Percentiles rank a stretch among this genome's conserved stretches.
These are phyloP conservation scores for Harpagoxenus sublaevis DNA, from an alignment of 2,888 invertebrate genomes.

Conservation along the genomic window DNA sequence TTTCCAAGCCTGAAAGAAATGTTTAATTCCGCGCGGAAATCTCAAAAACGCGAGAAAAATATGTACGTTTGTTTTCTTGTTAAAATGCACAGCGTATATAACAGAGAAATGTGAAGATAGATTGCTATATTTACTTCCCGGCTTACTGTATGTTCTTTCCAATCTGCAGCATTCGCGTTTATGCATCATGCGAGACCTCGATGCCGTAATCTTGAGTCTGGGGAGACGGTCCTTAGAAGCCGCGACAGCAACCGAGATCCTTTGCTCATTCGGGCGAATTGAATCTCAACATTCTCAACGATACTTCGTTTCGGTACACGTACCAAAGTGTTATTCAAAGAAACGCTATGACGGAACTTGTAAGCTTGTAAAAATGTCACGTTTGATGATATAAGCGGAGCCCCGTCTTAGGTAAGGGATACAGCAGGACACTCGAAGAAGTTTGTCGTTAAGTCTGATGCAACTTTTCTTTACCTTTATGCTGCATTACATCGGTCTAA, in stretches of 20 bases:
- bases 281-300: constrained; percentile 52
- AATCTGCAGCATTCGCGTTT: constrained; percentile 32
- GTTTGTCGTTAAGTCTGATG: constrained; percentile 32
- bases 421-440: constrained; percentile 31
- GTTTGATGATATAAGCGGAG: constrained; percentile 46
- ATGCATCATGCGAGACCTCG: constrained; percentile 21
- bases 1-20: background rate
- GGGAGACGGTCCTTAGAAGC: constrained; percentile 44
- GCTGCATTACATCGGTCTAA: constrained; percentile 25
- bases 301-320: constrained; percentile 44
- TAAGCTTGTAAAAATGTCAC: constrained; percentile 50
- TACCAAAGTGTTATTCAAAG: constrained; percentile 46
- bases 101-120: constrained; percentile 7
- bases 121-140: constrained; percentile 10
- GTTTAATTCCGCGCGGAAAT: constrained; percentile 33
- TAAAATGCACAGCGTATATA: constrained; percentile 2
- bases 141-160: constrained; percentile 24
- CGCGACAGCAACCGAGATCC: constrained; percentile 38
- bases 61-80: constrained; percentile 16
- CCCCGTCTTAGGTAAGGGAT: constrained; percentile 4
- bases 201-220: constrained; percentile 32
- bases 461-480: constrained; percentile 46
- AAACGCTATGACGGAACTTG: constrained; percentile 26
- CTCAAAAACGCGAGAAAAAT: constrained; percentile 10
- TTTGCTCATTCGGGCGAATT: constrained; percentile 52